Conservation (phyloP, 1,140 invertebrate genomes). For the Goniozus legneri region DNA sequence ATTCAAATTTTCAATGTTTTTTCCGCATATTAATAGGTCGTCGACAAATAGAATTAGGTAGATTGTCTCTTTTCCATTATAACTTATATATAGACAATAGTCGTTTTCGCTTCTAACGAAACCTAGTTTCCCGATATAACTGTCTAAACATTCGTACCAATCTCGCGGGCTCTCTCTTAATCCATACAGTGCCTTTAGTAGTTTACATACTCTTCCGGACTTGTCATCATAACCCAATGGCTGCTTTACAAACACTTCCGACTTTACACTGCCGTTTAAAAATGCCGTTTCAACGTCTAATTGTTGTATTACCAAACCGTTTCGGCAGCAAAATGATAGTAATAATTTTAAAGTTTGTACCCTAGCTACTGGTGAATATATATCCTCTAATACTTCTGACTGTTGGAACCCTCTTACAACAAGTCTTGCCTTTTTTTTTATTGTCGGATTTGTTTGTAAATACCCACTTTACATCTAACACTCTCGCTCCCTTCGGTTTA, state of each 20-base stretch:
- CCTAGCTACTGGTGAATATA: background rate
- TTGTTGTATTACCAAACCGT: background rate
- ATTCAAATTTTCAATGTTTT: slow-evolving; percentile 21
- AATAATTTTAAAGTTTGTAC: background rate
- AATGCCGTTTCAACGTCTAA: slow-evolving; percentile 3
- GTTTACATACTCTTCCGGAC: background rate
- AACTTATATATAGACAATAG: slow-evolving; percentile 6
- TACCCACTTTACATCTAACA: slow-evolving; percentile 41
- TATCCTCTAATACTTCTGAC: slow-evolving; percentile 17
- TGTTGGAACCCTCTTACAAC: slow-evolving; percentile 42
- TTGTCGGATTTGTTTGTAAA: slow-evolving; percentile 32
- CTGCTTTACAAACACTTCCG: slow-evolving; percentile 2
- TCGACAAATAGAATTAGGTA: slow-evolving; percentile 17
- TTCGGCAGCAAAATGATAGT: background rate
- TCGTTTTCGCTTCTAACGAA: slow-evolving; percentile 7
- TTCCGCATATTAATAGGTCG: slow-evolving; percentile 14
- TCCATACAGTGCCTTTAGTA: background rate
- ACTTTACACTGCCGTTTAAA: slow-evolving; percentile 1
- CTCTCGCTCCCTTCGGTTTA: slow-evolving; percentile 24
- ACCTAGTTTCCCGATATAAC: background rate
- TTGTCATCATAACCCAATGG: background rate
- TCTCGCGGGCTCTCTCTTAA: slow-evolving; percentile 12
- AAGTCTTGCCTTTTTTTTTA: slow-evolving; percentile 37
- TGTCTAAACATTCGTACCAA: slow-evolving; percentile 25
- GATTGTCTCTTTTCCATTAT: background rate